A percentile compares a stretch with the other conserved stretches of the same genome.
Conservation (phyloP, 2,888 invertebrate genomes). For the Alentia gelatinosa region DNA sequence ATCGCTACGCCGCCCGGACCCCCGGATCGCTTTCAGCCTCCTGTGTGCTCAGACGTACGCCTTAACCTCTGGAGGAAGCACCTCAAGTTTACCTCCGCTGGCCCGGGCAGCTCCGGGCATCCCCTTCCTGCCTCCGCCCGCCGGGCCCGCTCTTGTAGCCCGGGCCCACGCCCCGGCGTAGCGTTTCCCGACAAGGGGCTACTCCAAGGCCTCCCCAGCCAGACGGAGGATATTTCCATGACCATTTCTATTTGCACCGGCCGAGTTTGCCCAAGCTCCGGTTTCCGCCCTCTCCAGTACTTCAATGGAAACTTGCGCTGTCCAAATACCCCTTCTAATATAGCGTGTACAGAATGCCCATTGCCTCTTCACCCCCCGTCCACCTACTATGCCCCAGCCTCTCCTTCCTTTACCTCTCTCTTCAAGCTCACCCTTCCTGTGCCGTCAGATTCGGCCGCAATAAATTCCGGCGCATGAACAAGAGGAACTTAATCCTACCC, state of each 20-base stretch:
- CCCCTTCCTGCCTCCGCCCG: neutral
- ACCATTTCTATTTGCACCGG: slow-evolving; percentile 31
- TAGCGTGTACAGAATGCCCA: neutral
- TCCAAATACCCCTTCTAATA: slow-evolving; percentile 38
- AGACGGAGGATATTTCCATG: slow-evolving; percentile 21
- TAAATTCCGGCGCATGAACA: slow-evolving; percentile 35
- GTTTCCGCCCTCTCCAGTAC: neutral
- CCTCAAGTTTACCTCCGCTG: slow-evolving; percentile 23
- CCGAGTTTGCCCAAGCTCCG: neutral
- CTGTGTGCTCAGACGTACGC: neutral
- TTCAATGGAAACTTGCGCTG: slow-evolving; percentile 22
- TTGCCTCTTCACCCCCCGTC: neutral
- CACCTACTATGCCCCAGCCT: neutral
- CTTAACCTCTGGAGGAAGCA: neutral
- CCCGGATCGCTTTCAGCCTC: neutral
- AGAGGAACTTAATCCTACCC: neutral
- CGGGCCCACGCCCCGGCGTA: neutral
- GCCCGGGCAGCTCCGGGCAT: neutral
- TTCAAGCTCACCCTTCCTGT: neutral
- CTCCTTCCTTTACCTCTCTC: neutral
- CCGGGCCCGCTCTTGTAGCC: neutral
- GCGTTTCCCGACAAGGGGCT: neutral
- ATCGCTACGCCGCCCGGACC: too few relatives aligned
- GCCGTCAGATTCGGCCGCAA: neutral
- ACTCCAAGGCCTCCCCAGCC: neutral